These are phyloP conservation scores for Mormyrus hasselquistii DNA, from an alignment of 2,797 vertebrate species.

Conservation along the genomic window DNA sequence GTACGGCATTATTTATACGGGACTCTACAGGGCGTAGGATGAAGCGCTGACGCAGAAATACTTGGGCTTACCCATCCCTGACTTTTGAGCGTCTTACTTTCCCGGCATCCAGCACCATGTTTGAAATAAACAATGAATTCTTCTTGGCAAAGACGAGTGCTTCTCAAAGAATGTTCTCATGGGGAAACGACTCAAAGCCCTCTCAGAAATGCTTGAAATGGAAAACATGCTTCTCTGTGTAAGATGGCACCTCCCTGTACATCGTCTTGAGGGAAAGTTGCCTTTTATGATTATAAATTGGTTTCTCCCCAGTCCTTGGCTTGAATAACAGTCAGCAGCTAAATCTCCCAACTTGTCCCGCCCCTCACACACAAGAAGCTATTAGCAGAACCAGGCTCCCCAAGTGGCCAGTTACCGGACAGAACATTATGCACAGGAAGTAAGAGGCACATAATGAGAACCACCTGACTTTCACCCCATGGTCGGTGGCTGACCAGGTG, in stretches of 20 bases:
- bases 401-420: not conserved
- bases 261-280: constrained; percentile 43
- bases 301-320: not conserved
- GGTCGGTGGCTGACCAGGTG: not conserved
- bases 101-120: constrained; percentile 47
- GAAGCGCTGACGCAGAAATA: not conserved
- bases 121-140: constrained; percentile 25
- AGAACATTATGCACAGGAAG: not conserved
- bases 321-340: not conserved
- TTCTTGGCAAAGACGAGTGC: constrained; percentile 20
- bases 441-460: not conserved
- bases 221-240: constrained; percentile 33
- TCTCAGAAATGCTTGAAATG: constrained; percentile 28
- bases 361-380: not conserved
- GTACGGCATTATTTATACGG: not conserved
- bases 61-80: constrained; percentile 32
- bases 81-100: constrained; percentile 18
- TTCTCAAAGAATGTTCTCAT: constrained; percentile 40
- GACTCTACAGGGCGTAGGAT: not conserved
- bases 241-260: constrained; percentile 32
- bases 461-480: not conserved
- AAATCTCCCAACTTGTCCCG: not conserved
- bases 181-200: constrained; percentile 46
- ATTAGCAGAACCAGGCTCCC: not conserved
- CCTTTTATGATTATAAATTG: constrained; percentile 45